phyloP scores from a whole-genome alignment of 2,797 vertebrate genomes.

The Hydrophis major region DNA sequence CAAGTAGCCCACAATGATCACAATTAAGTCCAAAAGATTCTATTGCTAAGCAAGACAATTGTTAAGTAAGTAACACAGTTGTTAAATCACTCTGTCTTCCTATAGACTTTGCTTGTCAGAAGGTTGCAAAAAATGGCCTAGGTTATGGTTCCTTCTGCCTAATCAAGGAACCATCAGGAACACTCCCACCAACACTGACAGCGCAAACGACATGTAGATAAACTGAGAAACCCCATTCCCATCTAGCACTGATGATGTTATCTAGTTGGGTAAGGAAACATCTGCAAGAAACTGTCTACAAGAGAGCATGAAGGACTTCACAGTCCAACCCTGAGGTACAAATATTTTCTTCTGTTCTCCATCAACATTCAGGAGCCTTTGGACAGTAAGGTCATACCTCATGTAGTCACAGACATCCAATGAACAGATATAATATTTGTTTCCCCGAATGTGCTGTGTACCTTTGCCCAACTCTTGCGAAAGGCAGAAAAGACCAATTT shows the following conservation, averaged over 20 bases:
- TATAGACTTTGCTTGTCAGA: no score
- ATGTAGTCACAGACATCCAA: background rate
- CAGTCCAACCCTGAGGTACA: background rate
- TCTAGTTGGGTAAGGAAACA: background rate
- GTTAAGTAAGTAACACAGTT: no score
- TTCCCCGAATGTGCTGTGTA: background rate
- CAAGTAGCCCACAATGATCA: no score
- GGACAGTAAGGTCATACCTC: background rate
- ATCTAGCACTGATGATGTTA: background rate
- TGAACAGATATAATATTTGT: background rate
- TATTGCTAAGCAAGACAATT: no score
- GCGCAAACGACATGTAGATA: background rate
- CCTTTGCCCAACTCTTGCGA: background rate
- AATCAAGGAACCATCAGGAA: background rate
- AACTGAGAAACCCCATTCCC: background rate
- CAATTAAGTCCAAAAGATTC: no score
- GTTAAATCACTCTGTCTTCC: no score
- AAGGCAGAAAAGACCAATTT: background rate
- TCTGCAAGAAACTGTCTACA: background rate
- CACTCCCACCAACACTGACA: background rate
- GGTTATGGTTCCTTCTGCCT: background rate
- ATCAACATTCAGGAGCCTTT: background rate
- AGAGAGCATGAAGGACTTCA: background rate
- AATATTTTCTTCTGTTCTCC: background rate
- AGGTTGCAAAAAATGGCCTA: no score